Conservation (phyloP, 2,113 vertebrate genomes). For the Sander lucioperca region DNA sequence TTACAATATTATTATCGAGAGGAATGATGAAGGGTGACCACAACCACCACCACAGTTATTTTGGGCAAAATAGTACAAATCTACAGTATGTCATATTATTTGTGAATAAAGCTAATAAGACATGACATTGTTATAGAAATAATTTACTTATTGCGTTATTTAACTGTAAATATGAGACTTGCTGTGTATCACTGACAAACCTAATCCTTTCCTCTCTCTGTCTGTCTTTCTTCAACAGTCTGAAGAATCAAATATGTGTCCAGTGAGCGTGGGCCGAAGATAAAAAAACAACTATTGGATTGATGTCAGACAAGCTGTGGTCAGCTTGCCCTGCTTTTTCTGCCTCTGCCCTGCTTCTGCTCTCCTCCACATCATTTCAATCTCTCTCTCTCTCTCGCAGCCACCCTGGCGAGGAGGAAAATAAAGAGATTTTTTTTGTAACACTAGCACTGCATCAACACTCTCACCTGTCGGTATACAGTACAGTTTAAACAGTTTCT, state of each 20-base stretch:
- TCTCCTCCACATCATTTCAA: constrained; percentile 34
- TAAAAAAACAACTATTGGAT: constrained; percentile 73
- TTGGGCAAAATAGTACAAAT: background rate
- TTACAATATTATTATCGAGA: background rate
- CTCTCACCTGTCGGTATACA: constrained; percentile 22
- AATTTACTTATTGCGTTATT: background rate
- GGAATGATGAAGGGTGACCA: background rate
- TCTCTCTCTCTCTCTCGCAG: constrained; percentile 38
- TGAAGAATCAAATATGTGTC: constrained; percentile 87
- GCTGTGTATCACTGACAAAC: background rate
- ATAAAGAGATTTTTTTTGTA: constrained; percentile 18
- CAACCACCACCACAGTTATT: background rate
- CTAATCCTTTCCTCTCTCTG: constrained; percentile 12
- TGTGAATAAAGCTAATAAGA: background rate
- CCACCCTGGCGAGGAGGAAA: constrained; percentile 24
- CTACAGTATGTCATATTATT: background rate
- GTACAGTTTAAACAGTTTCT: constrained; percentile 28
- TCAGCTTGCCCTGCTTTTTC: constrained; percentile 81
- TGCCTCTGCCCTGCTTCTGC: constrained; percentile 67
- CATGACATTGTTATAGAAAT: background rate
- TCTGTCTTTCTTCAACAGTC: constrained; percentile 70
- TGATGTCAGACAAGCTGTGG: constrained; percentile 87
- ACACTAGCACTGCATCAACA: constrained; percentile 38
- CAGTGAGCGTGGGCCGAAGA: constrained; percentile 76
- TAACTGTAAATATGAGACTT: background rate